These are phyloP conservation scores for Austrofundulus limnaeus DNA, from an alignment of 2,113 vertebrate genomes.

Conservation along the genomic window DNA sequence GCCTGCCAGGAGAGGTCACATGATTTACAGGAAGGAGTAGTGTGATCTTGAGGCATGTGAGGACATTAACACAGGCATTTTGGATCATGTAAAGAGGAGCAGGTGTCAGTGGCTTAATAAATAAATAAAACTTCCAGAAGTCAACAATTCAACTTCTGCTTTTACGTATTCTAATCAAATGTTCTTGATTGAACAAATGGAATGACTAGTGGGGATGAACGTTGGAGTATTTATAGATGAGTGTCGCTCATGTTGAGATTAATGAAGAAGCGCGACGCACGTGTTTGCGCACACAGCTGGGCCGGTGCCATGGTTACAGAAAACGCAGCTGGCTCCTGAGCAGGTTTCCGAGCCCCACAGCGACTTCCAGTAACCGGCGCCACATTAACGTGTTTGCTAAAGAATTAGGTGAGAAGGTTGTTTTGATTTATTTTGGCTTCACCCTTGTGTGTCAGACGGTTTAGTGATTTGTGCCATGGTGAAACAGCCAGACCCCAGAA, in stretches of 20 bases:
- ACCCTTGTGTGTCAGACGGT: too few relatives aligned
- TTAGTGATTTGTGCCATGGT: too few relatives aligned
- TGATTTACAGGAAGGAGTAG: conserved; percentile 75
- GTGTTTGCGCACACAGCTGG: conserved; percentile 72
- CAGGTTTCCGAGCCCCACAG: conserved; percentile 22
- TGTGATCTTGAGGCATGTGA: conserved; percentile 76
- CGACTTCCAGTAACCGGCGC: conserved; percentile 1
- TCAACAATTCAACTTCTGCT: background rate
- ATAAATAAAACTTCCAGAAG: background rate
- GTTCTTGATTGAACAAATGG: background rate
- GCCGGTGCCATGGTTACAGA: conserved; percentile 77
- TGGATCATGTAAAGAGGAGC: conserved; percentile 13
- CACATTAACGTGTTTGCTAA: background rate
- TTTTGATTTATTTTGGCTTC: too few relatives aligned
- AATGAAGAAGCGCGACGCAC: conserved; percentile 58
- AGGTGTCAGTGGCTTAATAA: conserved; percentile 39
- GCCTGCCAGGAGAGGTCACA: conserved; percentile 69
- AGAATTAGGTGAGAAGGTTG: too few relatives aligned
- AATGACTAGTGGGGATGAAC: background rate
- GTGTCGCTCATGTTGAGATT: conserved; percentile 22
- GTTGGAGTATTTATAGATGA: background rate
- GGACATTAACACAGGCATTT: conserved; percentile 44
- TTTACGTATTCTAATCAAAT: background rate
- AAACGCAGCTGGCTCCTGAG: conserved; percentile 54
- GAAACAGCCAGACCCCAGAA: too few relatives aligned